phyloP scores from a whole-genome alignment of 2,888 invertebrate species.

The Diarsia brunnea region DNA sequence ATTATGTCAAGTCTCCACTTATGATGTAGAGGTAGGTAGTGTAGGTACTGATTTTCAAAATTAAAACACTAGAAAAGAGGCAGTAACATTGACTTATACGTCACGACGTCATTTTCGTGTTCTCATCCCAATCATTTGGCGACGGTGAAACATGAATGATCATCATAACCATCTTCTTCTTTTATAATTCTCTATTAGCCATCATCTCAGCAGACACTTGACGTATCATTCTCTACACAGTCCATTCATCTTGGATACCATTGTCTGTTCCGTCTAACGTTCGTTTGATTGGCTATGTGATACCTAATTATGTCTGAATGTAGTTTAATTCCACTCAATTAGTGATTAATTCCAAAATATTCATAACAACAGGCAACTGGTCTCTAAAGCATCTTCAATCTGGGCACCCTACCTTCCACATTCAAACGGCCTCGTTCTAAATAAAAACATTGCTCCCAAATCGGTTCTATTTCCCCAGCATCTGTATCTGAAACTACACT shows the following conservation, averaged over 20 bases:
- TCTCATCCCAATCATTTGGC: too few relatives aligned
- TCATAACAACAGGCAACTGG: background rate
- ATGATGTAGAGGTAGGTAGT: background rate
- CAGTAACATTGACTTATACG: background rate
- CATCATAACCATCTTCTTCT: too few relatives aligned
- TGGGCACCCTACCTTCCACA: constrained; percentile 72
- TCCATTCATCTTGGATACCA: too few relatives aligned
- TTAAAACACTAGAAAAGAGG: background rate
- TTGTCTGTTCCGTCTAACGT: too few relatives aligned
- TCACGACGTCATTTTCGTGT: too few relatives aligned
- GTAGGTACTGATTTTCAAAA: background rate
- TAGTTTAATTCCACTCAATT: background rate
- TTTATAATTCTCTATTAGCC: too few relatives aligned
- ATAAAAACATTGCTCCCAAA: constrained; percentile 90
- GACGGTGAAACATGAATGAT: too few relatives aligned
- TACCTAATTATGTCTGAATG: background rate
- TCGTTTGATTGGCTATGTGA: too few relatives aligned
- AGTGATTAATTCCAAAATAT: background rate
- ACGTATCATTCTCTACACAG: too few relatives aligned
- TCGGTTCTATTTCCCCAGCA: constrained; percentile 86
- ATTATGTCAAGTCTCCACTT: background rate
- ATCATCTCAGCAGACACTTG: too few relatives aligned
- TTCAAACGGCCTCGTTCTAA: constrained; percentile 86
- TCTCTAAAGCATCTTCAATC: background rate
- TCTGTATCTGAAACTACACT: constrained; percentile 77